phyloP scores from a whole-genome alignment of 2,888 invertebrate genomes.

The Plusia festucae region DNA sequence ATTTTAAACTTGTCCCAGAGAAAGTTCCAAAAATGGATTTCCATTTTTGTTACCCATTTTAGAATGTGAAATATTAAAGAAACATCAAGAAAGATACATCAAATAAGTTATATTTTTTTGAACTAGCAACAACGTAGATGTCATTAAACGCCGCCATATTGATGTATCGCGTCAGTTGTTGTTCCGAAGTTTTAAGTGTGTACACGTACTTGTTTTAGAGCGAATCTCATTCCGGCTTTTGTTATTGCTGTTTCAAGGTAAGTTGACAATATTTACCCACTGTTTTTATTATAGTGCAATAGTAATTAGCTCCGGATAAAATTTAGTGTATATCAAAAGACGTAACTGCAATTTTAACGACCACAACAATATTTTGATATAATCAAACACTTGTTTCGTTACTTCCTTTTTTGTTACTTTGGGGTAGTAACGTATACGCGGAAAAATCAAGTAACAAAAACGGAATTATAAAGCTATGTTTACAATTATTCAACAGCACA shows the following conservation, averaged over 20 bases:
- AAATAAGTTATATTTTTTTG: slow-evolving; percentile 4
- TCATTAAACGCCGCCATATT: slow-evolving; percentile 7
- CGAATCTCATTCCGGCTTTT: slow-evolving; percentile 6
- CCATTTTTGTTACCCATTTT: not conserved
- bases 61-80: too few species aligned
- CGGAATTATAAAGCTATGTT: too few species aligned
- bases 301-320: slow-evolving; percentile 3
- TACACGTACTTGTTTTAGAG: not conserved
- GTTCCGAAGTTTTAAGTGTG: too few species aligned
- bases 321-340: not conserved
- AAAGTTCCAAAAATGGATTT: slow-evolving; percentile 2
- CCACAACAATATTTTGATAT: too few species aligned
- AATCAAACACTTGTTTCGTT: too few species aligned
- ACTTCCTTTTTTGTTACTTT: too few species aligned
- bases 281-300: slow-evolving; percentile 6
- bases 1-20: slow-evolving; percentile 5
- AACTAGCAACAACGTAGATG: not conserved
- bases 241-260: slow-evolving; percentile 10
- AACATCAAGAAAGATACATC: too few species aligned
- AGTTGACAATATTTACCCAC: slow-evolving; percentile 10
- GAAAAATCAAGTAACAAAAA: too few species aligned
- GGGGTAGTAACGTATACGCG: too few species aligned
- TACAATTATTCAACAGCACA: too few species aligned
- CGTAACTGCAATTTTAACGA: too few species aligned
- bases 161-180: not conserved